Evolutionary conservation across 2,888 invertebrate genomes (phyloP).

Genomic region (Cephalotes varians): DNA sequence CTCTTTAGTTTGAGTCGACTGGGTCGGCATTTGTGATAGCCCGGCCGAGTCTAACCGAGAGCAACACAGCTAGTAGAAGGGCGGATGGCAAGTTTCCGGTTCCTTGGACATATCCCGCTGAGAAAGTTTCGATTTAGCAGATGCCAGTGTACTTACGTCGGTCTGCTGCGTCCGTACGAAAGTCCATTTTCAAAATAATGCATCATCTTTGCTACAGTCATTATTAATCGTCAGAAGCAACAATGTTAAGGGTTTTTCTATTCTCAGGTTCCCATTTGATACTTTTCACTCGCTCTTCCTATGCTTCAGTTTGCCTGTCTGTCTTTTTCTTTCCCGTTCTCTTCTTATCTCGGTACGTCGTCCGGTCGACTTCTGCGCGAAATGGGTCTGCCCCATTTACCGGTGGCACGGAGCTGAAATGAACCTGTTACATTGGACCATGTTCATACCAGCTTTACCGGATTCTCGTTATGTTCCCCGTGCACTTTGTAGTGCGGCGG

Average conservation of each 20-base stretch:
- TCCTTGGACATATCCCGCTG: constrained; percentile 72
- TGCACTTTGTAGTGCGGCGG: constrained; percentile 39
- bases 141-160: constrained; percentile 43
- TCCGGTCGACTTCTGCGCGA: constrained; percentile 26
- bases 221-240: constrained; percentile 51
- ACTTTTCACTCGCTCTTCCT: background rate
- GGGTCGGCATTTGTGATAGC: constrained; percentile 66
- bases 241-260: constrained; percentile 48
- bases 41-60: constrained; percentile 48
- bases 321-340: background rate
- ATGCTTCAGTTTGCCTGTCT: background rate
- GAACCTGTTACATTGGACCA: constrained; percentile 63
- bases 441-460: constrained; percentile 55
- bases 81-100: constrained; percentile 66
- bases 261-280: constrained; percentile 17
- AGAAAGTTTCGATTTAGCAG: constrained; percentile 75
- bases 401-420: constrained; percentile 50
- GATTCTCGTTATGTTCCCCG: constrained; percentile 62
- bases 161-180: constrained; percentile 3
- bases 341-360: constrained; percentile 36
- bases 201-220: constrained; percentile 60
- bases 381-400: constrained; percentile 52
- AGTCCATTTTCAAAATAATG: constrained; percentile 65
- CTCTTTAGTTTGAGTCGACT: constrained; percentile 58
- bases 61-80: constrained; percentile 43